A percentile compares a stretch with the other conserved stretches of the same genome.
These are phyloP conservation scores for Pheosia tremula DNA, from an alignment of 2,888 invertebrate species.

Conservation along the genomic window DNA sequence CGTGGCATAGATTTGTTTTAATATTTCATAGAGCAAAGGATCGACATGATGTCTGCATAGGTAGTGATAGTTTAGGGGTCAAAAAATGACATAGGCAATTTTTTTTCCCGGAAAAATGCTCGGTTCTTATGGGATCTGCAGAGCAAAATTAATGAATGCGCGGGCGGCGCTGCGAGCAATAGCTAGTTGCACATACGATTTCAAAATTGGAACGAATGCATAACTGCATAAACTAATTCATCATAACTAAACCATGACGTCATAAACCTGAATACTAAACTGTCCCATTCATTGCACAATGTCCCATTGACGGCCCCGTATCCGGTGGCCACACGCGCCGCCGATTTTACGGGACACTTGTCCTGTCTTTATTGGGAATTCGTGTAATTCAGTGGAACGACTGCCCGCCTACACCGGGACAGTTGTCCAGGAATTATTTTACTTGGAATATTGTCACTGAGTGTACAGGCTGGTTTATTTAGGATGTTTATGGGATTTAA, in stretches of 20 bases:
- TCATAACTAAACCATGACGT: background rate
- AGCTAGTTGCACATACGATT: no score
- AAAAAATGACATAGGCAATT: no score
- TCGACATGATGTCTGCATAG: no score
- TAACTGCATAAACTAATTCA: background rate
- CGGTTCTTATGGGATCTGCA: no score
- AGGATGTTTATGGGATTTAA: background rate
- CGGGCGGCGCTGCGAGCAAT: no score
- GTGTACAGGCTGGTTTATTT: slow-evolving; percentile 17
- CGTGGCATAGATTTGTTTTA: no score
- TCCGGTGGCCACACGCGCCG: slow-evolving; percentile 74
- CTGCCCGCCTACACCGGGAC: slow-evolving; percentile 47
- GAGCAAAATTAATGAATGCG: no score
- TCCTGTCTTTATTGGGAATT: slow-evolving; percentile 59
- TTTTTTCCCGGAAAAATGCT: no score
- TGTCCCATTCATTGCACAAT: slow-evolving; percentile 49
- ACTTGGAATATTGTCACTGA: slow-evolving; percentile 65
- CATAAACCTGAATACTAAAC: slow-evolving; percentile 31
- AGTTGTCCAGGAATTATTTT: slow-evolving; percentile 52
- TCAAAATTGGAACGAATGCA: background rate
- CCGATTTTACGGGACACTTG: slow-evolving; percentile 61
- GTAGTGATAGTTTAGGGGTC: no score
- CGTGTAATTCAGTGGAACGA: slow-evolving; percentile 65
- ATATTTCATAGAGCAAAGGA: no score
- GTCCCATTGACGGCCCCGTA: slow-evolving; percentile 39